Percentiles rank a stretch among this genome's conserved stretches.
Evolutionary conservation across 37 sponge, comb jelly and placozoan genomes (phyloP).

Genomic region (Geodia barretti): DNA sequence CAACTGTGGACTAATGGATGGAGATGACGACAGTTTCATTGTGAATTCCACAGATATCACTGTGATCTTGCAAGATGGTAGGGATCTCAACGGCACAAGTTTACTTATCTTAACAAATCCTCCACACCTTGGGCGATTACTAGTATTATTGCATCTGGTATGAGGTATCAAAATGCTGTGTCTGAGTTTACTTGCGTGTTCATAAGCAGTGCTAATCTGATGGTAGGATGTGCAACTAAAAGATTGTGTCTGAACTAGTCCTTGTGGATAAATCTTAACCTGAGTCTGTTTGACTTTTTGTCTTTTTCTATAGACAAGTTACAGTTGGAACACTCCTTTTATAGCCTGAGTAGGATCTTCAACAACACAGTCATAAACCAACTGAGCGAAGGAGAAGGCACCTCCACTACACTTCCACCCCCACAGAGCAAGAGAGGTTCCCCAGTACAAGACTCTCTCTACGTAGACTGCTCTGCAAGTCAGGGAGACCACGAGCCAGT

Average conservation of each 20-base stretch:
- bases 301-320: not conserved
- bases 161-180: too few species aligned
- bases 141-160: too few species aligned
- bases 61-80: not conserved
- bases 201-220: too few species aligned
- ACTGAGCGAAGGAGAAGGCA: not conserved
- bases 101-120: too few species aligned
- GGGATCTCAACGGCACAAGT: not conserved
- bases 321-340: not conserved
- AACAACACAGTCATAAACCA: slow-evolving; percentile 23
- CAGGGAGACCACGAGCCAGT: slow-evolving; percentile 18
- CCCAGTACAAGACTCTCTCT: not conserved
- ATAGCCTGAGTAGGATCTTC: not conserved
- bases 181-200: too few species aligned
- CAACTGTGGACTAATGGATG: slow-evolving; percentile 8
- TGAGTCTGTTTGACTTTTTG: too few species aligned
- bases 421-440: not conserved
- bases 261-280: not conserved
- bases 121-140: too few species aligned
- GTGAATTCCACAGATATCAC: not conserved
- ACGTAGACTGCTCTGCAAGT: not conserved
- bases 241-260: too few species aligned
- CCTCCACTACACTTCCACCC: not conserved
- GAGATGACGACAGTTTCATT: not conserved
- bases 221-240: too few species aligned